Evolutionary conservation across 2,113 vertebrate species (phyloP).

Genomic region (Tyto alba): DNA sequence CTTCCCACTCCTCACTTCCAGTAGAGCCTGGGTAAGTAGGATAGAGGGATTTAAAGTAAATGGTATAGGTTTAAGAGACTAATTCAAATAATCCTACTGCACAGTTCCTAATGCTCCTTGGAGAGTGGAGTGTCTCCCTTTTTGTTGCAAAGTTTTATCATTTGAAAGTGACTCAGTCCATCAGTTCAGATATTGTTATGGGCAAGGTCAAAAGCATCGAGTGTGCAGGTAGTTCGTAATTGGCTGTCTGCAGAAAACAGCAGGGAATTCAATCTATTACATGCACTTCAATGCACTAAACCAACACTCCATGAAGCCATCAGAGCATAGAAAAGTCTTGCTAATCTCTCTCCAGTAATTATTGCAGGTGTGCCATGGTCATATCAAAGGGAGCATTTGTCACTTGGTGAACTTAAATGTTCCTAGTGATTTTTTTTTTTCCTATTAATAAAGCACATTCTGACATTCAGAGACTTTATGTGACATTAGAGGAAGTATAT

Average conservation of each 20-base stretch:
- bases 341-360: constrained; percentile 1
- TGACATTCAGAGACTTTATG: background rate
- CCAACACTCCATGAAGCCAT: background rate
- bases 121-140: background rate
- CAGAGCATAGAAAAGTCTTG: background rate
- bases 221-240: background rate
- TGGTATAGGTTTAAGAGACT: background rate
- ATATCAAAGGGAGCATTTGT: background rate
- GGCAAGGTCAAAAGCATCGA: constrained; percentile 12
- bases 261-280: constrained; percentile 28
- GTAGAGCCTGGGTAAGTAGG: background rate
- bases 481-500: background rate
- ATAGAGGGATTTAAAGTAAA: background rate
- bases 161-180: background rate
- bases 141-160: background rate
- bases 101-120: background rate
- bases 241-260: background rate
- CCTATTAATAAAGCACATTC: background rate
- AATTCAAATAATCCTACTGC: background rate
- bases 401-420: background rate
- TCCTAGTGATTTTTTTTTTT: background rate
- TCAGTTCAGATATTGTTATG: background rate
- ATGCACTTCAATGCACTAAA: background rate
- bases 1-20: background rate
- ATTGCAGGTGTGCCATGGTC: background rate